Evolutionary conservation across 2,797 vertebrate genomes (phyloP).

Genomic region (Sciurus carolinensis): DNA sequence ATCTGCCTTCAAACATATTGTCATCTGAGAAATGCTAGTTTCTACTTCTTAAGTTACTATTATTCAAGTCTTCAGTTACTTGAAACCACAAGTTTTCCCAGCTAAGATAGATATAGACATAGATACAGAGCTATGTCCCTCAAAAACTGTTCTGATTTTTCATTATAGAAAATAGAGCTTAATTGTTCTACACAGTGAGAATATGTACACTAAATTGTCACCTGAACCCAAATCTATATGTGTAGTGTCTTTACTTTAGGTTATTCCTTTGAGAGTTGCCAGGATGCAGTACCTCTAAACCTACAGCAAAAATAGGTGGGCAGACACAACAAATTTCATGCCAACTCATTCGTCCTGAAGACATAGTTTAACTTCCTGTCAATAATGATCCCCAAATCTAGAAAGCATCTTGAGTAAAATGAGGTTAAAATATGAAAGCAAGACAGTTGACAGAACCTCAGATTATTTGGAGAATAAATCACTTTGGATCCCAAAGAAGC

Average conservation of each 20-base stretch:
- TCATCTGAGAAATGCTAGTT: neutral
- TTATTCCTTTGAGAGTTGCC: neutral
- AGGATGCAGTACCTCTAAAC: neutral
- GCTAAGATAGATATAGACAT: neutral
- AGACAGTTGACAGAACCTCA: neutral
- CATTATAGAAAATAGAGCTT: neutral
- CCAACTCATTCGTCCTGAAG: neutral
- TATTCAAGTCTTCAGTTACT: neutral
- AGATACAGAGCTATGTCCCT: neutral
- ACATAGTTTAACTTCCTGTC: neutral
- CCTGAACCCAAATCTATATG: neutral
- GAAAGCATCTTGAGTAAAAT: neutral
- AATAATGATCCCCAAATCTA: neutral
- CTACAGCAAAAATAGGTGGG: neutral
- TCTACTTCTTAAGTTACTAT: neutral
- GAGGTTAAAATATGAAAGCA: conserved; percentile 17
- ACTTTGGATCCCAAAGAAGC: neutral
- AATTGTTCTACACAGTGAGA: neutral
- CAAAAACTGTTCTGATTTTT: conserved; percentile 10
- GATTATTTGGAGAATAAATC: neutral
- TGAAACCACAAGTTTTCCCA: neutral
- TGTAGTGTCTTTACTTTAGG: neutral
- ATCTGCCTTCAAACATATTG: neutral
- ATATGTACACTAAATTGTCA: neutral
- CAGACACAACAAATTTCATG: neutral